Conservation (phyloP, 1,140 invertebrate genomes). For the Protaetia brevitarsis region DNA sequence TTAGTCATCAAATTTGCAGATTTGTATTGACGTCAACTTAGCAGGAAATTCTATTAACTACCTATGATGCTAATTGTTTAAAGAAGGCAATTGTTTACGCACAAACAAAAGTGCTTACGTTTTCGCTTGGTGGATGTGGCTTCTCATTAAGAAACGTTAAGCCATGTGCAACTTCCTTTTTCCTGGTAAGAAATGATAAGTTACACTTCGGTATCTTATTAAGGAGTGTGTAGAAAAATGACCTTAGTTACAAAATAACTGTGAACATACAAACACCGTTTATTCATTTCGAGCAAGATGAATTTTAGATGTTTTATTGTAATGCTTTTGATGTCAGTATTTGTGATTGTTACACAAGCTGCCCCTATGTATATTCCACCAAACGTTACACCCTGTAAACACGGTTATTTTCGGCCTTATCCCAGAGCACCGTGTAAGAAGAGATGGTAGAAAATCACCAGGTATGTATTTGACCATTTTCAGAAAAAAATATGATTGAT, state of each 20-base stretch:
- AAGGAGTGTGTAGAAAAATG: not conserved
- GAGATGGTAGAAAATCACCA: not conserved
- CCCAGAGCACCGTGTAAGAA: not conserved
- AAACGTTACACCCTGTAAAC: not conserved
- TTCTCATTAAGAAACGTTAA: not conserved
- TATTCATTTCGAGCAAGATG: not conserved
- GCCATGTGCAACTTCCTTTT: not conserved
- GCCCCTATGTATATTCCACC: not conserved
- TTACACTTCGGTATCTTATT: not conserved
- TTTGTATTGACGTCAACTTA: too few relatives aligned
- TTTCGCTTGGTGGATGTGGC: not conserved
- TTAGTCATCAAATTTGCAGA: too few relatives aligned
- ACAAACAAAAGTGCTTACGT: not conserved
- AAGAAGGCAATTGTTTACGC: too few relatives aligned
- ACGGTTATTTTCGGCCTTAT: not conserved
- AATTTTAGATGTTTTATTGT: not conserved
- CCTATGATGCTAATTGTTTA: too few relatives aligned
- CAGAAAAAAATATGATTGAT: too few relatives aligned
- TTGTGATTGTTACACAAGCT: not conserved
- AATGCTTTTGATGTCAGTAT: not conserved
- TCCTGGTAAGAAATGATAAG: constrained; percentile 1
- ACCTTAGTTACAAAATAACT: not conserved
- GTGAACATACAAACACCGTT: not conserved
- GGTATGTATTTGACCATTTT: not conserved
- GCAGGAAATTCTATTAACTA: too few relatives aligned